A percentile compares a stretch with the other conserved stretches of the same genome.
These are phyloP conservation scores for Agonopterix alstromeriana DNA, from an alignment of 2,888 invertebrate genomes.

Conservation along the genomic window DNA sequence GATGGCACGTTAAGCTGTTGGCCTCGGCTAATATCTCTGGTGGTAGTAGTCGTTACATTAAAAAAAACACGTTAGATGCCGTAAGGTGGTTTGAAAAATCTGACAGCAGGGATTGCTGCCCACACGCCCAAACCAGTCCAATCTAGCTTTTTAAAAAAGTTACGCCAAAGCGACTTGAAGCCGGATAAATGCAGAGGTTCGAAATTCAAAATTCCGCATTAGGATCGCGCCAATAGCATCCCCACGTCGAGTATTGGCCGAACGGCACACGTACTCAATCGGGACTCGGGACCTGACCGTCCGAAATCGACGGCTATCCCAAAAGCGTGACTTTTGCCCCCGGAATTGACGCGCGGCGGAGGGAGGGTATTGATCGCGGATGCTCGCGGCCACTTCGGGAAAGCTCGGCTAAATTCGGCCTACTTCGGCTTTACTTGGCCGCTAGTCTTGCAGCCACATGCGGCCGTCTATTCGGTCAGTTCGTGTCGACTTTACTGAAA, in stretches of 20 bases:
- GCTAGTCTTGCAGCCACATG: slow-evolving; percentile 41
- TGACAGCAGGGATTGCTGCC: too few species aligned
- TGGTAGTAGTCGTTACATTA: too few species aligned
- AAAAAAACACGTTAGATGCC: too few species aligned
- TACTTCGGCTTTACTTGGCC: slow-evolving; percentile 59
- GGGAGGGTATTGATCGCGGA: slow-evolving; percentile 67
- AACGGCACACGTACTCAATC: slow-evolving; percentile 36
- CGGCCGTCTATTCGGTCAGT: slow-evolving; percentile 51
- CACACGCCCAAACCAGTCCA: too few species aligned
- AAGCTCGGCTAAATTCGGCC: slow-evolving; percentile 50
- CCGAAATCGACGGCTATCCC: slow-evolving; percentile 65
- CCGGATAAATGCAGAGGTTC: slow-evolving; percentile 5
- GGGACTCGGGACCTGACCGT: slow-evolving; percentile 51
- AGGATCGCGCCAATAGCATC: slow-evolving; percentile 32
- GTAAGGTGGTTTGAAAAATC: too few species aligned
- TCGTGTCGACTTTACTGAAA: slow-evolving; percentile 59
- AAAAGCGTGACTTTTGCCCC: slow-evolving; percentile 70
- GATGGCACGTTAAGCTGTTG: too few species aligned
- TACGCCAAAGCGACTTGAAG: too few species aligned
- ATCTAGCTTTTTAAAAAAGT: too few species aligned
- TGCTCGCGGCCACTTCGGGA: slow-evolving; percentile 57
- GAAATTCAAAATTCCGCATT: slow-evolving; percentile 37
- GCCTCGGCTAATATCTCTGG: too few species aligned
- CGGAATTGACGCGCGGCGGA: slow-evolving; percentile 63
- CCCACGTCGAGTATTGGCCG: slow-evolving; percentile 12